Base-by-base conservation (phyloP, 2,888 invertebrate genomes). In the Parascotia fuliginaria region DNA sequence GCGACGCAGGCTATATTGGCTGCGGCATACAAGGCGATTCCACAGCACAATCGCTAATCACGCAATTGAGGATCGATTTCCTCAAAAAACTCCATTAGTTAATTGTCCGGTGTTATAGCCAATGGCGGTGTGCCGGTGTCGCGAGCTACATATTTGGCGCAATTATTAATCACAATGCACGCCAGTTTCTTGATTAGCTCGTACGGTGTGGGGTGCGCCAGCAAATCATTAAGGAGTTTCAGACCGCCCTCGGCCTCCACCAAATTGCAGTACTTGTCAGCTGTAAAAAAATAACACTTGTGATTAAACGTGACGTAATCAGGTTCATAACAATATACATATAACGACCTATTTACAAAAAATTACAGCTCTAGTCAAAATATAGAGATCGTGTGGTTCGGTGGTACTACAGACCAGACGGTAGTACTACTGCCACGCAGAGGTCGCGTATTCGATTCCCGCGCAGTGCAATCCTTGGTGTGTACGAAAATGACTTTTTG, bases 201-300 rank as follows among this genome's bases (percentile, higher is more conserved):
- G 73, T 96, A 95, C 0, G 96, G 95, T 51, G 88, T 85, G 13
- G 94, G 93, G 77, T 95, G 94, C 7, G 83, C 77, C 11, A 96
- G 85, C 41, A 97, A 83, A 57, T 94, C 94, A 50, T 94, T 89
- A 32, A 99, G 91, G 54, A 98, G 92, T 31, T 92, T 90, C 41
- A 98, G 81, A 0, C 99, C 99, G 27, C 96, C 96, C 88, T 99
- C 99, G 34, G 95, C 93, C 72, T 96, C 95, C 34, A 99, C 95
- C 75, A 98, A 93, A 57, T 93, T 92, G 85, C 98, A 99, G 90
- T 99, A 99, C 89, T 98, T 98, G 50, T 95, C 95, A 31, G 98
- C 98, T 98, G 86, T 15, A 92, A 92, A 24, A 7, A n/a, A n/a
- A n/a, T n/a, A n/a, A n/a, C n/a, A n/a, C n/a, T n/a, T n/a, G n/a